These are phyloP conservation scores for Drosophila pseudotakahashii DNA, from an alignment of 2,888 invertebrate species.

Conservation along the genomic window DNA sequence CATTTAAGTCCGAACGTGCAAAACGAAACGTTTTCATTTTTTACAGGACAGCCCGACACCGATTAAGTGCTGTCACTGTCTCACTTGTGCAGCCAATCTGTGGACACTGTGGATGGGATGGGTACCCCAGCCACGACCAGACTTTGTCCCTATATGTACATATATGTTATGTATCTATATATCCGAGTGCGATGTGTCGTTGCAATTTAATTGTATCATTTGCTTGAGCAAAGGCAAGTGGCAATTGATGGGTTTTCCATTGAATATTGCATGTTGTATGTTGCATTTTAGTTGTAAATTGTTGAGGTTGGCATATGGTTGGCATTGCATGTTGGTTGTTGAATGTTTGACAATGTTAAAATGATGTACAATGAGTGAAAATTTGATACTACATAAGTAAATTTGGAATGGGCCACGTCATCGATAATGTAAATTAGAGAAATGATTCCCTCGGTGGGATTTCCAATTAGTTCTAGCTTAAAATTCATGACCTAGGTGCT, in stretches of 20 bases:
- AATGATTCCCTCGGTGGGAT: no score
- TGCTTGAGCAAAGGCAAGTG: conserved; percentile 41
- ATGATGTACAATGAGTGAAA: no score
- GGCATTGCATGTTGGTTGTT: no score
- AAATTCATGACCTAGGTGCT: no score
- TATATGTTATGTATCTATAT: not conserved
- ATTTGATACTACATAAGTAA: no score
- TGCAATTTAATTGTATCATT: conserved; percentile 50
- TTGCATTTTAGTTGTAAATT: no score
- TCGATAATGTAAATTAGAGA: no score
- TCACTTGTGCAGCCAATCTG: conserved; percentile 34
- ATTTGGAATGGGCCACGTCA: no score
- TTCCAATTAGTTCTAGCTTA: no score
- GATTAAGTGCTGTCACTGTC: conserved; percentile 34
- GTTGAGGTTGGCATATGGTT: no score
- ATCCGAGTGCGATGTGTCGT: conserved; percentile 14
- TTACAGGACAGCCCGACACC: conserved; percentile 31
- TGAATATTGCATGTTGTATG: no score
- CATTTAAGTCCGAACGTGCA: conserved; percentile 83
- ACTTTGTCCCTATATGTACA: conserved; percentile 2
- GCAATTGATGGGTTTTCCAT: conserved; percentile 36
- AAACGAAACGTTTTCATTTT: conserved; percentile 73
- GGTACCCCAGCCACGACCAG: not conserved
- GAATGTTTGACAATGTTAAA: no score
- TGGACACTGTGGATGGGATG: conserved; percentile 10